These are phyloP conservation scores for Poeciliopsis paucimaculata DNA, from an alignment of 2,797 vertebrate genomes.

Conservation along the genomic window DNA sequence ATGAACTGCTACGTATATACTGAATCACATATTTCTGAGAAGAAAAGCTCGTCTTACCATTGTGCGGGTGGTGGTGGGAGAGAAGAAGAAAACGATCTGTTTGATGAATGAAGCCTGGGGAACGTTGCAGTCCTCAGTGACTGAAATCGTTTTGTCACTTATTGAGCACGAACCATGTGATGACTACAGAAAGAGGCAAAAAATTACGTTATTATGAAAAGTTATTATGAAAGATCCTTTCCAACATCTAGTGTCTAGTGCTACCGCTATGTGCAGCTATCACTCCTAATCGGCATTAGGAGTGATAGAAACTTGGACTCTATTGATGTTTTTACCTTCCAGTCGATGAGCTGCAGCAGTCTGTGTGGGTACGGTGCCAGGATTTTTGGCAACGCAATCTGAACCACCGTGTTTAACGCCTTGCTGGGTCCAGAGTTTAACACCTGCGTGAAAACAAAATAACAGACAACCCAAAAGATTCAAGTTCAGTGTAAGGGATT, in stretches of 20 bases:
- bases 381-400: conserved; percentile 87
- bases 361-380: conserved; percentile 80
- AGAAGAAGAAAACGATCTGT: conserved; percentile 87
- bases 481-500: not conserved
- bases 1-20: not conserved
- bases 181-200: conserved; percentile 43
- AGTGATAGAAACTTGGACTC: not conserved
- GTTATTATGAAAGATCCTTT: not conserved
- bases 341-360: conserved; percentile 84
- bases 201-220: not conserved
- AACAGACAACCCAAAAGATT: not conserved
- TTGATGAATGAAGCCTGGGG: conserved; percentile 77
- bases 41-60: conserved; percentile 79
- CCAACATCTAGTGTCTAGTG: not conserved
- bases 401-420: conserved; percentile 82
- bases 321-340: conserved; percentile 81
- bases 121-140: conserved; percentile 75
- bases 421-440: conserved; percentile 89
- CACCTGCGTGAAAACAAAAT: conserved; percentile 78
- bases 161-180: conserved; percentile 83
- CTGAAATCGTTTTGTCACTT: conserved; percentile 66
- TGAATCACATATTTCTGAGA: not conserved
- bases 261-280: not conserved
- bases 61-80: conserved; percentile 81
- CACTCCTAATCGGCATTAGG: not conserved